Conservation (phyloP, 2,888 invertebrate genomes). For the Torymus tubicola region DNA sequence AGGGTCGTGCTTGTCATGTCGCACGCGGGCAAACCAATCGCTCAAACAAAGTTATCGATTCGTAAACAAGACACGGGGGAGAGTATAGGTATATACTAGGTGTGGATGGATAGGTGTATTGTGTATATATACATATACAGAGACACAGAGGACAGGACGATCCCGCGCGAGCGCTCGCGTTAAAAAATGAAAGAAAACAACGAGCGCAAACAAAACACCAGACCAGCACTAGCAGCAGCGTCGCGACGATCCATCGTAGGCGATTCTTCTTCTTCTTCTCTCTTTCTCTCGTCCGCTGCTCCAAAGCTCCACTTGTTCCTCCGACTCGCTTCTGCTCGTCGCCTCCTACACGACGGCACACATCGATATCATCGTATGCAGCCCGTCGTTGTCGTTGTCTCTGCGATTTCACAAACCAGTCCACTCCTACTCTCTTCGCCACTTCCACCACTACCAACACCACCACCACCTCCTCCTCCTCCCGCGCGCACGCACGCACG, state of each 20-base stretch:
- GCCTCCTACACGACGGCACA: not conserved
- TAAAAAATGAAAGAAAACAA: not conserved
- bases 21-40: not conserved
- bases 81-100: too few relatives aligned
- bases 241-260: too few relatives aligned
- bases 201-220: not conserved
- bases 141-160: too few relatives aligned
- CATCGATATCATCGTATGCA: slow-evolving; percentile 36
- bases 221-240: not conserved
- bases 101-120: too few relatives aligned
- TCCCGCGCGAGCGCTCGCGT: too few relatives aligned
- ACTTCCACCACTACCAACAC: slow-evolving; percentile 13
- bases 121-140: too few relatives aligned
- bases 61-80: not conserved
- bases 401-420: slow-evolving; percentile 35
- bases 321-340: too few relatives aligned
- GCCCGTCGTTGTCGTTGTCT: slow-evolving; percentile 27
- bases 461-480: too few relatives aligned
- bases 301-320: not conserved
- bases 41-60: not conserved
- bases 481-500: not conserved
- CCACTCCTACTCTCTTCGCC: slow-evolving; percentile 16
- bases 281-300: too few relatives aligned
- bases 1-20: too few relatives aligned
- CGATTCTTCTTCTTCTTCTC: too few relatives aligned